Evolutionary conservation across 2,888 invertebrate species (phyloP).

Genomic region (Eupsilia transversa): DNA sequence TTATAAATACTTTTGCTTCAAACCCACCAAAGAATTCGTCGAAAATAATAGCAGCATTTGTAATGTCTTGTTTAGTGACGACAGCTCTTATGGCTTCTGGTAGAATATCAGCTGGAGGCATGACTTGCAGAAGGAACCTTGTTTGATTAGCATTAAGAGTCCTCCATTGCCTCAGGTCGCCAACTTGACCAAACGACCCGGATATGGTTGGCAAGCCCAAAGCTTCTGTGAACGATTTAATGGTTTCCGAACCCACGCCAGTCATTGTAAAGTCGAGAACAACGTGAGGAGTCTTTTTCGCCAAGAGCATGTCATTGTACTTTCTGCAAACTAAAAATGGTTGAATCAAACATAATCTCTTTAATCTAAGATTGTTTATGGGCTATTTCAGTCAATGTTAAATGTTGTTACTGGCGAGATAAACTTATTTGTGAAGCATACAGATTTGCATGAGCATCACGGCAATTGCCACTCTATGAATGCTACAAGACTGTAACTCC

Average conservation of each 20-base stretch:
- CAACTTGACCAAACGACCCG: slow-evolving; percentile 96
- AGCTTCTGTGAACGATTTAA: slow-evolving; percentile 95
- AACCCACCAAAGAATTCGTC: slow-evolving; percentile 95
- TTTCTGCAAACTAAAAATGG: slow-evolving; percentile 92
- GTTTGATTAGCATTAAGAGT: slow-evolving; percentile 92
- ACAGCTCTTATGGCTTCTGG: slow-evolving; percentile 96
- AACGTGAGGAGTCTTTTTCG: slow-evolving; percentile 93
- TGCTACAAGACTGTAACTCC: slow-evolving; percentile 9
- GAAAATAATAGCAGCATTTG: slow-evolving; percentile 97
- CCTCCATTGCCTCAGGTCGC: slow-evolving; percentile 96
- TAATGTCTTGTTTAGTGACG: slow-evolving; percentile 95
- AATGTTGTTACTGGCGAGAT: background rate
- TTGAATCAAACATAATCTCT: slow-evolving; percentile 30
- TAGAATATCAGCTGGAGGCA: slow-evolving; percentile 96
- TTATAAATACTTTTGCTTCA: slow-evolving; percentile 24
- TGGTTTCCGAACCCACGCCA: slow-evolving; percentile 95
- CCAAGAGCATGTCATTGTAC: slow-evolving; percentile 92
- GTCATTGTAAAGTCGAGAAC: slow-evolving; percentile 95
- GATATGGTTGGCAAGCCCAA: slow-evolving; percentile 95
- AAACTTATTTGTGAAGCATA: slow-evolving; percentile 26
- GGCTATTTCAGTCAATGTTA: slow-evolving; percentile 11
- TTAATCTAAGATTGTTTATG: slow-evolving; percentile 14
- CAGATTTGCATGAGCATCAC: slow-evolving; percentile 21
- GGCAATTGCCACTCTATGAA: slow-evolving; percentile 17
- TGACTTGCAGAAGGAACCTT: slow-evolving; percentile 95